These are phyloP conservation scores for Gasterosteus nipponicus DNA, from an alignment of 2,113 vertebrate species.

Conservation along the genomic window DNA sequence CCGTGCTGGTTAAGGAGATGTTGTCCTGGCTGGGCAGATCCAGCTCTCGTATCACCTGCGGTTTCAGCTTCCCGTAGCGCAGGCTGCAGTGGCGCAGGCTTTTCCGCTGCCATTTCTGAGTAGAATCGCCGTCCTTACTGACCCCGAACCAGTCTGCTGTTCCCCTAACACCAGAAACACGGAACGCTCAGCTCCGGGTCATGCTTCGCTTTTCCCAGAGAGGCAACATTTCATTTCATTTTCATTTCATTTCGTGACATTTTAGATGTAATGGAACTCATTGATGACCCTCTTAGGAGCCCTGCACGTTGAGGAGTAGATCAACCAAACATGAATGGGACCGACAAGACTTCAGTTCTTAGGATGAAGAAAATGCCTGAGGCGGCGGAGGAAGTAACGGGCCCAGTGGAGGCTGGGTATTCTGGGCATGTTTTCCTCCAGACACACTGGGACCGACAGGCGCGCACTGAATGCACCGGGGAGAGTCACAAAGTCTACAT, in stretches of 20 bases:
- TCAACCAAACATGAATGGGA: slow-evolving; percentile 43
- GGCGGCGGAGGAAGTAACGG: slow-evolving; percentile 34
- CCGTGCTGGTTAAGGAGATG: slow-evolving; percentile 94
- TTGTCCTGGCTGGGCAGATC: slow-evolving; percentile 98
- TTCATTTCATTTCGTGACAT: too few species aligned
- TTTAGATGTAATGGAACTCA: background rate
- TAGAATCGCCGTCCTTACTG: slow-evolving; percentile 93
- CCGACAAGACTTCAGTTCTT: slow-evolving; percentile 45
- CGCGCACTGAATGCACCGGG: slow-evolving; percentile 2
- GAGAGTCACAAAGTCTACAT: slow-evolving; percentile 6
- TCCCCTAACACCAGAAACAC: slow-evolving; percentile 85
- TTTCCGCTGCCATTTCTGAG: slow-evolving; percentile 98
- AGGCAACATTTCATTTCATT: slow-evolving; percentile 8
- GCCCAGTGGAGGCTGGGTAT: slow-evolving; percentile 16
- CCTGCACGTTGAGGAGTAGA: slow-evolving; percentile 16
- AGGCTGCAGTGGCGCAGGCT: slow-evolving; percentile 97
- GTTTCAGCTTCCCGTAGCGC: slow-evolving; percentile 96
- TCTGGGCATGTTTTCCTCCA: slow-evolving; percentile 64
- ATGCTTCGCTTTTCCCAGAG: background rate
- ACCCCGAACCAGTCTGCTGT: slow-evolving; percentile 99
- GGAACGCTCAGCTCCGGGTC: slow-evolving; percentile 37
- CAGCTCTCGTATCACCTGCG: slow-evolving; percentile 95
- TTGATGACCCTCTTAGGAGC: slow-evolving; percentile 8
- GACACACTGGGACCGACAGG: slow-evolving; percentile 21
- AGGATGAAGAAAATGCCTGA: slow-evolving; percentile 15